phyloP scores from a whole-genome alignment of 1,140 invertebrate genomes.

The Atopsyche davidsoni region DNA sequence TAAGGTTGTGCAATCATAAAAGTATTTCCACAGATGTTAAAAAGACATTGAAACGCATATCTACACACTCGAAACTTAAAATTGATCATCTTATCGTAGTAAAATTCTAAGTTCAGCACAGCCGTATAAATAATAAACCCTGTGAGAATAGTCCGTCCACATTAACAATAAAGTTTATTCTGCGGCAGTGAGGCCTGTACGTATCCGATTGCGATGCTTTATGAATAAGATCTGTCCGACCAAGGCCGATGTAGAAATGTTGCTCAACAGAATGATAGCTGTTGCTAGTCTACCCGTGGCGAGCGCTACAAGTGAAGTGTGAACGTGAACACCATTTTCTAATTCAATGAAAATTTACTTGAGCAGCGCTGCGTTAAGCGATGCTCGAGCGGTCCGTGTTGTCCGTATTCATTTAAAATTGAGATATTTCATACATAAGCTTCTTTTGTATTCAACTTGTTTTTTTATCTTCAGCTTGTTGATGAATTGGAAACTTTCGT shows the following conservation, averaged over 20 bases:
- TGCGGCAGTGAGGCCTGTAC: not conserved
- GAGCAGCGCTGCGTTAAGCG: not conserved
- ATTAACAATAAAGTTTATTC: not conserved
- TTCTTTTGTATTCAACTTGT: too few species aligned
- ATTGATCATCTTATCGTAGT: too few species aligned
- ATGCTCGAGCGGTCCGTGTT: not conserved
- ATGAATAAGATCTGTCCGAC: conserved; percentile 23
- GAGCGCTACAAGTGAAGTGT: not conserved
- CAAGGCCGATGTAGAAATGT: conserved; percentile 22
- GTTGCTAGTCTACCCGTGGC: not conserved
- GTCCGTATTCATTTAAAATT: not conserved
- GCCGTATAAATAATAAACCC: too few species aligned
- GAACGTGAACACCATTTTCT: not conserved
- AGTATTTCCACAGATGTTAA: too few species aligned
- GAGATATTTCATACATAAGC: too few species aligned
- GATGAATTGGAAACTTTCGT: too few species aligned
- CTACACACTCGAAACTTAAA: too few species aligned
- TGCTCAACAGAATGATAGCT: conserved; percentile 10
- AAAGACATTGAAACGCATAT: too few species aligned
- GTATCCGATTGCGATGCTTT: conserved; percentile 23
- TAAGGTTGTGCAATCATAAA: too few species aligned
- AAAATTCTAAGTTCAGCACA: too few species aligned
- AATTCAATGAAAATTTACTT: not conserved
- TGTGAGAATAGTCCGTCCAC: too few species aligned
- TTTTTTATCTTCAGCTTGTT: too few species aligned